These are phyloP conservation scores for Phodopus roborovskii DNA, from an alignment of 2,113 vertebrate genomes.

Conservation along the genomic window DNA sequence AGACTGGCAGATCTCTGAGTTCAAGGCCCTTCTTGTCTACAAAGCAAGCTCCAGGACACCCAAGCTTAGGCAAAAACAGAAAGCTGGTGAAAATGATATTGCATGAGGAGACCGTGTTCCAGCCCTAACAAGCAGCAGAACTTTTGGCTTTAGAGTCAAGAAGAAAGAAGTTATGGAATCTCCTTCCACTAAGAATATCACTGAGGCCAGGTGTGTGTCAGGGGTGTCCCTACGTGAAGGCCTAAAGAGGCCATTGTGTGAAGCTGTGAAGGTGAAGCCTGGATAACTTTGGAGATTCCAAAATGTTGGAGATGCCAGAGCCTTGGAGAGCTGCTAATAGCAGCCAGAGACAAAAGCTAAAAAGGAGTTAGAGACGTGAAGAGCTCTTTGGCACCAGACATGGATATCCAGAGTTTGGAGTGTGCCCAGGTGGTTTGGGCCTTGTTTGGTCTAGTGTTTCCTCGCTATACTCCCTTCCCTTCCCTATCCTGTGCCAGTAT, in stretches of 20 bases:
- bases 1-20: too few relatives aligned
- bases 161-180: neutral
- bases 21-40: too few relatives aligned
- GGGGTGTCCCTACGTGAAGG: too few relatives aligned
- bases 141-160: too few relatives aligned
- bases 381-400: neutral
- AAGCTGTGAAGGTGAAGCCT: neutral
- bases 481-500: too few relatives aligned
- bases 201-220: neutral
- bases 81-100: too few relatives aligned
- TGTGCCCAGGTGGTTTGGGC: neutral
- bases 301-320: neutral
- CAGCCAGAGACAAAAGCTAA: too few relatives aligned
- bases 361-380: too few relatives aligned
- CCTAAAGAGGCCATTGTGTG: neutral
- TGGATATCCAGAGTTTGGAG: neutral
- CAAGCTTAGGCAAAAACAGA: too few relatives aligned
- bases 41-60: too few relatives aligned
- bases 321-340: neutral
- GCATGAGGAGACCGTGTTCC: too few relatives aligned
- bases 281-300: neutral
- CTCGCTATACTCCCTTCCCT: neutral
- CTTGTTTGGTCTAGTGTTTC: neutral
- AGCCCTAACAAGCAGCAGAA: too few relatives aligned
- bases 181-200: neutral